A percentile compares a stretch with the other conserved stretches of the same genome.
These are phyloP conservation scores for Rafetus swinhoei DNA, from an alignment of 2,113 vertebrate species.

Conservation along the genomic window DNA sequence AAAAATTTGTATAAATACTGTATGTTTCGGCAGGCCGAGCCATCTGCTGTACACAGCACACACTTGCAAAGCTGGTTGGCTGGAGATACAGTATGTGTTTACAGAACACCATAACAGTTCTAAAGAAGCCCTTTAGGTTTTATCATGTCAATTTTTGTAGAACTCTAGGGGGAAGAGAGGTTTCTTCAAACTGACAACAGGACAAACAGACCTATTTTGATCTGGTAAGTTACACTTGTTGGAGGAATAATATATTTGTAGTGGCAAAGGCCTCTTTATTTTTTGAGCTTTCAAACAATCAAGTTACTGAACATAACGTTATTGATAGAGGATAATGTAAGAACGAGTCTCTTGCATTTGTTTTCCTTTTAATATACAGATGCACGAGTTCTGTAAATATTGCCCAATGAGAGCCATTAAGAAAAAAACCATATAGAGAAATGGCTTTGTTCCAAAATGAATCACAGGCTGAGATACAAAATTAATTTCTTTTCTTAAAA, in stretches of 20 bases:
- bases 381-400: neutral
- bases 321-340: slow-evolving; percentile 57
- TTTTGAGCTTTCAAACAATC: slow-evolving; percentile 36
- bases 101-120: slow-evolving; percentile 75
- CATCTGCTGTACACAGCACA: slow-evolving; percentile 72
- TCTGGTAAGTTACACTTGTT: slow-evolving; percentile 47
- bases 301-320: slow-evolving; percentile 49
- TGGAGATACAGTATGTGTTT: slow-evolving; percentile 74
- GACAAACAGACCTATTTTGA: slow-evolving; percentile 70
- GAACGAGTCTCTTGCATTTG: slow-evolving; percentile 38
- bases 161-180: slow-evolving; percentile 45
- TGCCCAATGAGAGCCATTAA: slow-evolving; percentile 5
- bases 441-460: slow-evolving; percentile 39
- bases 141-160: slow-evolving; percentile 70
- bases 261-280: neutral
- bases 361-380: slow-evolving; percentile 60
- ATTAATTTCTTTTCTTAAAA: slow-evolving; percentile 62
- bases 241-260: slow-evolving; percentile 57
- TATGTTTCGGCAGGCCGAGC: slow-evolving; percentile 67
- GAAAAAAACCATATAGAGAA: slow-evolving; percentile 48
- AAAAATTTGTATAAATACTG: slow-evolving; percentile 67
- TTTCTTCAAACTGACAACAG: slow-evolving; percentile 63
- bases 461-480: slow-evolving; percentile 48
- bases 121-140: slow-evolving; percentile 75
- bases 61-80: slow-evolving; percentile 73